Percentiles rank a stretch among this genome's conserved stretches.
These are phyloP conservation scores for Peucedramus taeniatus DNA, from an alignment of 2,113 vertebrate species.

Conservation along the genomic window DNA sequence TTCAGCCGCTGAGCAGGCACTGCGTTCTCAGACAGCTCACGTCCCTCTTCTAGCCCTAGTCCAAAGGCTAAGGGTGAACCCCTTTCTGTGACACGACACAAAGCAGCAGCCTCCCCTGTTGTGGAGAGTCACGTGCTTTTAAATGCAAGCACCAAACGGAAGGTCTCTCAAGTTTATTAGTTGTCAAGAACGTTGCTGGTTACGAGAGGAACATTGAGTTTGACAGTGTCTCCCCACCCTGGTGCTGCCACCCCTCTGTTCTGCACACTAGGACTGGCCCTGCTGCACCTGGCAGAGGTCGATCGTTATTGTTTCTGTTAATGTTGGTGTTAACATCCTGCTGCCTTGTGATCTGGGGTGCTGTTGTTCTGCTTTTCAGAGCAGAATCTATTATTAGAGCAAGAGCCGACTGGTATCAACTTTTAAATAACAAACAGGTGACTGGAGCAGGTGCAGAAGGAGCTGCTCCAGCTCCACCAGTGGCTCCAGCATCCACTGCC, in stretches of 20 bases:
- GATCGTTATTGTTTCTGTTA: accelerated
- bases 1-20: background rate
- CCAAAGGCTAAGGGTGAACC: background rate
- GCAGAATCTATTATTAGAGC: background rate
- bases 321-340: accelerated
- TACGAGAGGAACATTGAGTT: background rate
- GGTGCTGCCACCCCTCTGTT: accelerated
- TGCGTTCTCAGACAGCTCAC: background rate
- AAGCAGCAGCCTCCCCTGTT: accelerated
- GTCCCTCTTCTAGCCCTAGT: background rate
- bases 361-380: background rate
- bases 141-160: background rate
- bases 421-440: background rate
- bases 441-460: background rate
- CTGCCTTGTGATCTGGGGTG: accelerated
- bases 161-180: conserved; percentile 16
- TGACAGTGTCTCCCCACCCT: background rate
- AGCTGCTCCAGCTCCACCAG: background rate
- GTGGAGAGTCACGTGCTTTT: background rate
- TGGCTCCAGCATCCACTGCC: background rate
- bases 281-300: background rate
- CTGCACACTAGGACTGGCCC: accelerated
- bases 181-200: background rate
- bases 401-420: accelerated
- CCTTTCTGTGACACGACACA: accelerated